Conservation (phyloP, 2,113 vertebrate genomes). For the Motacilla tschutschensis region DNA sequence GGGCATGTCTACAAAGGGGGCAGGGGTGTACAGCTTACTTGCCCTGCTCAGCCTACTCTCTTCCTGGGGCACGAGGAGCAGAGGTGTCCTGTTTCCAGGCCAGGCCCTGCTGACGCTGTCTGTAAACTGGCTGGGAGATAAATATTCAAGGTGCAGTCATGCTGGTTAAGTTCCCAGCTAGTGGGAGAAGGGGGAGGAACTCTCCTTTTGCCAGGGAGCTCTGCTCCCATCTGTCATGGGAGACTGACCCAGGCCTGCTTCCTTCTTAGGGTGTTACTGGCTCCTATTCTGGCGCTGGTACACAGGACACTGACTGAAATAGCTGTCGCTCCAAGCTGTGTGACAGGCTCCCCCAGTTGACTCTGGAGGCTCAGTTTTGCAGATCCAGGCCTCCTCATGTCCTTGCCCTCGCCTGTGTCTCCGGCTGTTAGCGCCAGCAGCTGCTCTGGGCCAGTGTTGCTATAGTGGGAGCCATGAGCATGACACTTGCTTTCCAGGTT, state of each 20-base stretch:
- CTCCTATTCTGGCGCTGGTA: background rate
- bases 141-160: conserved; percentile 17
- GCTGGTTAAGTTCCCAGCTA: background rate
- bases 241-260: background rate
- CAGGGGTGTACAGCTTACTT: background rate
- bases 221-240: background rate
- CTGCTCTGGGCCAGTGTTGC: background rate
- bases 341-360: background rate
- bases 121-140: background rate
- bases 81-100: conserved; percentile 36
- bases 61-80: background rate
- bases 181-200: background rate
- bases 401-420: background rate
- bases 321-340: background rate
- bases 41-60: background rate
- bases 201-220: background rate
- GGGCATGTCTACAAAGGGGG: background rate
- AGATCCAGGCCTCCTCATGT: background rate
- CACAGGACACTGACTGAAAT: background rate
- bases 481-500: conserved; percentile 38
- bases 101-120: background rate
- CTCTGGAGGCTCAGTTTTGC: background rate
- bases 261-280: conserved; percentile 28
- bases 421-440: accelerated
- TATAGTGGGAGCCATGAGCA: background rate